Evolutionary conservation across 1,140 invertebrate genomes (phyloP).

Genomic region (Habropoda laboriosa): DNA sequence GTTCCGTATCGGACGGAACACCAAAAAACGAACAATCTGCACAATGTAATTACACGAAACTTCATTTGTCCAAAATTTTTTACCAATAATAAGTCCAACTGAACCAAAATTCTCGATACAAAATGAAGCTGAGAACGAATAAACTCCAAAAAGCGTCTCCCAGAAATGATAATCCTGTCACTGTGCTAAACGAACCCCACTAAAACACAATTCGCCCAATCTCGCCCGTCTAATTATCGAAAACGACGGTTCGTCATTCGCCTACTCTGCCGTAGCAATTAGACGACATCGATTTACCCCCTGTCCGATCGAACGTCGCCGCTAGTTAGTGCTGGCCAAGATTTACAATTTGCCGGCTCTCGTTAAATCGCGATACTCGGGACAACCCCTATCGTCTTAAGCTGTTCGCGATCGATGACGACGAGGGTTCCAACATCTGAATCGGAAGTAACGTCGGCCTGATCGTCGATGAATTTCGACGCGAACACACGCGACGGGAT

Average conservation of each 20-base stretch:
- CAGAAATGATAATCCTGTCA: too few species aligned
- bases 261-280: neutral
- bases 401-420: neutral
- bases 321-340: neutral
- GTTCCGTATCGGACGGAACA: too few species aligned
- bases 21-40: too few species aligned
- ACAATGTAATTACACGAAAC: too few species aligned
- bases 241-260: neutral
- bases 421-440: neutral
- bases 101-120: too few species aligned
- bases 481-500: neutral
- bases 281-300: neutral
- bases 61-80: too few species aligned
- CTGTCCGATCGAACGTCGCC: neutral
- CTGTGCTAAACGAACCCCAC: neutral
- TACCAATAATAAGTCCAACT: too few species aligned
- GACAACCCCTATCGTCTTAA: neutral
- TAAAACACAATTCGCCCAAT: neutral
- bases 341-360: constrained; percentile 15
- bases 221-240: neutral
- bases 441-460: neutral
- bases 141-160: too few species aligned
- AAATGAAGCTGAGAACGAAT: too few species aligned
- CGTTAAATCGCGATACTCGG: constrained; percentile 1
- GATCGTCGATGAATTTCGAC: neutral